These are phyloP conservation scores for Stenchaetothrips biformis DNA, from an alignment of 2,888 invertebrate genomes.

Conservation along the genomic window DNA sequence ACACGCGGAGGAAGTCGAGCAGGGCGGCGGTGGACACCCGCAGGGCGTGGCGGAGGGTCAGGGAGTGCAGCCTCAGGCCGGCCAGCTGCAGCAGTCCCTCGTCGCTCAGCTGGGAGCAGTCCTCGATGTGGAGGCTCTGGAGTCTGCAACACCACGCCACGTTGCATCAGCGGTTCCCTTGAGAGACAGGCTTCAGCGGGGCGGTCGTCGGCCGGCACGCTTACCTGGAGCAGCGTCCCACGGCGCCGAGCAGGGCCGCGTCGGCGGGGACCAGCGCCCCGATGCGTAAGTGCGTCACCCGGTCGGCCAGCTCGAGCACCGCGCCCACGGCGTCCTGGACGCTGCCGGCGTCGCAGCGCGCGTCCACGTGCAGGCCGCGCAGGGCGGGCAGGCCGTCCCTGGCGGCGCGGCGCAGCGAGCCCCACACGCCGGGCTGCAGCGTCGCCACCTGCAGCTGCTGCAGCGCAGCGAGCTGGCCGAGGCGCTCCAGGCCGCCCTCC, in stretches of 20 bases:
- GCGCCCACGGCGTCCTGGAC: neutral
- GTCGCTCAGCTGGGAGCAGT: neutral
- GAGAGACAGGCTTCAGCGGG: too few relatives aligned
- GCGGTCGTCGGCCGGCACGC: too few relatives aligned
- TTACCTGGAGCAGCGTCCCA: neutral
- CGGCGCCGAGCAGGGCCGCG: neutral
- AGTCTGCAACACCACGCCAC: neutral
- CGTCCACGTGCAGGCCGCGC: neutral
- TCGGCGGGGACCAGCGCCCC: neutral
- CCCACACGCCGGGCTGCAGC: conserved; percentile 5
- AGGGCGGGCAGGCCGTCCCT: neutral
- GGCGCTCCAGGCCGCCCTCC: neutral
- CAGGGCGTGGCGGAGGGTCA: neutral
- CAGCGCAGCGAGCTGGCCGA: neutral
- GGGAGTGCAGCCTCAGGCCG: neutral
- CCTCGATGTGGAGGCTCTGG: neutral
- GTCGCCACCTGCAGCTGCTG: neutral
- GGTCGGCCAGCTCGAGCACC: neutral
- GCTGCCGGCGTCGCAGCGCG: conserved; percentile 7
- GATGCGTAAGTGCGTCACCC: neutral
- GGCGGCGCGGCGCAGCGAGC: neutral
- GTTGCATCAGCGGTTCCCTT: too few relatives aligned
- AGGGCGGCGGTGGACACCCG: neutral
- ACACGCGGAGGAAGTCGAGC: neutral
- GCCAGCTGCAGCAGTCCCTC: neutral